Evolutionary conservation across 2,888 invertebrate species (phyloP).

Genomic region (Patella ulyssiponensis): DNA sequence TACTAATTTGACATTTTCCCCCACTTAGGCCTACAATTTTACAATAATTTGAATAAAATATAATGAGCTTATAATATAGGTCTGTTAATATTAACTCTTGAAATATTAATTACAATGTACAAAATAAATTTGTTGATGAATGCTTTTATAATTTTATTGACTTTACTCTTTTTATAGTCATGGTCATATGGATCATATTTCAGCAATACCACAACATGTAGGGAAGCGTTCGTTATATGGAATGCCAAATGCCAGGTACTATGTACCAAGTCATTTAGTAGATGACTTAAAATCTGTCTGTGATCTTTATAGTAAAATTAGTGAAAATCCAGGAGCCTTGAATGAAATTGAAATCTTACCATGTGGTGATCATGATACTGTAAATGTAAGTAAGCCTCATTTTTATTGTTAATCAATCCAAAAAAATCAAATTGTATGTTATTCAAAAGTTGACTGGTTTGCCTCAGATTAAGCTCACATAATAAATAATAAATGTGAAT

Average conservation of each 20-base stretch:
- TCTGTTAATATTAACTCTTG: neutral
- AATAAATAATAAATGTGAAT: too few species aligned
- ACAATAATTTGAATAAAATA: too few species aligned
- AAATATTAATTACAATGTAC: neutral
- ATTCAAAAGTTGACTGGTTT: too few species aligned
- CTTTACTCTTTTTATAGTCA: conserved; percentile 52
- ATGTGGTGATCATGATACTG: conserved; percentile 43
- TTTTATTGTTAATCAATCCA: too few species aligned
- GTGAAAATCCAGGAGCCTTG: conserved; percentile 42
- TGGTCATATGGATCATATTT: conserved; percentile 67
- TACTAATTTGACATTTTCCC: too few species aligned
- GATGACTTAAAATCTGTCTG: conserved; percentile 48
- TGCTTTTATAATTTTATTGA: neutral
- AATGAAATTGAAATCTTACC: conserved; percentile 46
- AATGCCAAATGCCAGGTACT: conserved; percentile 57
- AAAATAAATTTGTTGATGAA: neutral
- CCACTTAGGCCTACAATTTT: too few species aligned
- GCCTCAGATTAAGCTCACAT: too few species aligned
- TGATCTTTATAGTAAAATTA: conserved; percentile 43
- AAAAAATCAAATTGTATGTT: too few species aligned
- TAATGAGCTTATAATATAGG: too few species aligned
- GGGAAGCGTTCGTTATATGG: conserved; percentile 54
- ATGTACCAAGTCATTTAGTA: conserved; percentile 55
- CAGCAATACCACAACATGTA: conserved; percentile 59
- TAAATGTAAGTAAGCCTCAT: conserved; percentile 43